phyloP scores from a whole-genome alignment of 2,888 invertebrate genomes.

The Rosalia funebris region DNA sequence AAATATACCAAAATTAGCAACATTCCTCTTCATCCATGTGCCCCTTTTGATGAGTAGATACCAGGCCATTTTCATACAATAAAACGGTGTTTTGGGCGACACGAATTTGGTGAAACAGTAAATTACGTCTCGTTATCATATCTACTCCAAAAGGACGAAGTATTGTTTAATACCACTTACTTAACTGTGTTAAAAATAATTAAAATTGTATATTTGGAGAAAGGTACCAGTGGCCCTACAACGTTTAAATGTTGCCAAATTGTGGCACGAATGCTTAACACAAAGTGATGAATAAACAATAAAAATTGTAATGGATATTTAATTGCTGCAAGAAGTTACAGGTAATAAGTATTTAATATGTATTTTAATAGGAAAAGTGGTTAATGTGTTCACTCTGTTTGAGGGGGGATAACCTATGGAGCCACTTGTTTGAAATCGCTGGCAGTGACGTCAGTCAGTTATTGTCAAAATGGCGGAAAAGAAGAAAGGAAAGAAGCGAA shows the following conservation, averaged over 20 bases:
- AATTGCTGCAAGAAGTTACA: too few relatives aligned
- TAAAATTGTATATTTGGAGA: neutral
- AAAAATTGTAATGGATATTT: too few relatives aligned
- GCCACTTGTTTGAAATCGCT: constrained; percentile 14
- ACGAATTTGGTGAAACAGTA: neutral
- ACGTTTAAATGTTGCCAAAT: neutral
- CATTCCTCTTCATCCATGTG: constrained; percentile 29
- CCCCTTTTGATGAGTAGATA: constrained; percentile 7
- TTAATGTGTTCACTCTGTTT: too few relatives aligned
- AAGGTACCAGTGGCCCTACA: neutral
- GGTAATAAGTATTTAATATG: too few relatives aligned
- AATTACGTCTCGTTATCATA: constrained; percentile 1
- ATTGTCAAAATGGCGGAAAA: constrained; percentile 70
- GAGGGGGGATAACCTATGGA: too few relatives aligned
- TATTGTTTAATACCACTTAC: too few relatives aligned
- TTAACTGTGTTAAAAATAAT: neutral
- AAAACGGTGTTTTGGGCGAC: neutral
- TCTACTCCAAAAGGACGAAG: neutral
- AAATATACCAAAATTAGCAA: constrained; percentile 36
- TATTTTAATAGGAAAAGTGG: too few relatives aligned
- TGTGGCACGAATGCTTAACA: too few relatives aligned
- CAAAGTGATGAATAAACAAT: too few relatives aligned
- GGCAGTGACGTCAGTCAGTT: constrained; percentile 8
- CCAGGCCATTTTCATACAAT: constrained; percentile 10
- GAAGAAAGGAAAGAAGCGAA: constrained; percentile 72